Percentiles rank a stretch among this genome's conserved stretches.
These are phyloP conservation scores for Mus spretus DNA, from an alignment of 2,797 vertebrate species.

Conservation along the genomic window DNA sequence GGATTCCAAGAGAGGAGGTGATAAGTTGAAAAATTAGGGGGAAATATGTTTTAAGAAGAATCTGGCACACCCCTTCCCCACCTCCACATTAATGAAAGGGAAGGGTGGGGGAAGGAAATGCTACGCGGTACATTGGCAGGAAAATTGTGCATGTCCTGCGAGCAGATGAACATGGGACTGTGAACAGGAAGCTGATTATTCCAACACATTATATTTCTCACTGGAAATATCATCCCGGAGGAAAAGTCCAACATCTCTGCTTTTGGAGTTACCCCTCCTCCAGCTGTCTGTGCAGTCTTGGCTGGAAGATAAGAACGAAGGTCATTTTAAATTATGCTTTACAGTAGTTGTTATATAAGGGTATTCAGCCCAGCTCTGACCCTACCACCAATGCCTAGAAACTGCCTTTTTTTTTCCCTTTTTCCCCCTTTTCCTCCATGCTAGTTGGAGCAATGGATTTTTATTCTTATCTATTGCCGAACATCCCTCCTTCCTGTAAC, in stretches of 20 bases:
- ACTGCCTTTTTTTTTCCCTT: not conserved
- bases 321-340: slow-evolving; percentile 43
- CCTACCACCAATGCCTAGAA: not conserved
- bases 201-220: slow-evolving; percentile 84
- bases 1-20: slow-evolving; percentile 84
- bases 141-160: slow-evolving; percentile 84
- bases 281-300: slow-evolving; percentile 71
- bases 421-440: not conserved
- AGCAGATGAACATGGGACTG: slow-evolving; percentile 86
- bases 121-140: slow-evolving; percentile 82
- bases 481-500: not conserved
- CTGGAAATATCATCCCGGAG: slow-evolving; percentile 84
- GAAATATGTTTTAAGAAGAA: slow-evolving; percentile 84
- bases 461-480: not conserved
- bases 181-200: slow-evolving; percentile 86
- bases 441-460: not conserved
- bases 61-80: slow-evolving; percentile 85
- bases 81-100: slow-evolving; percentile 85
- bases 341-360: not conserved
- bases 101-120: slow-evolving; percentile 83
- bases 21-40: slow-evolving; percentile 85
- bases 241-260: slow-evolving; percentile 83
- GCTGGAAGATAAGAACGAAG: slow-evolving; percentile 54
- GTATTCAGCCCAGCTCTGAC: slow-evolving; percentile 5
- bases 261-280: slow-evolving; percentile 79